Evolutionary conservation across 2,113 vertebrate species (phyloP), one percentile per base, ranked within the genome.

Genomic region (Corythornis madagascariensis): DNA sequence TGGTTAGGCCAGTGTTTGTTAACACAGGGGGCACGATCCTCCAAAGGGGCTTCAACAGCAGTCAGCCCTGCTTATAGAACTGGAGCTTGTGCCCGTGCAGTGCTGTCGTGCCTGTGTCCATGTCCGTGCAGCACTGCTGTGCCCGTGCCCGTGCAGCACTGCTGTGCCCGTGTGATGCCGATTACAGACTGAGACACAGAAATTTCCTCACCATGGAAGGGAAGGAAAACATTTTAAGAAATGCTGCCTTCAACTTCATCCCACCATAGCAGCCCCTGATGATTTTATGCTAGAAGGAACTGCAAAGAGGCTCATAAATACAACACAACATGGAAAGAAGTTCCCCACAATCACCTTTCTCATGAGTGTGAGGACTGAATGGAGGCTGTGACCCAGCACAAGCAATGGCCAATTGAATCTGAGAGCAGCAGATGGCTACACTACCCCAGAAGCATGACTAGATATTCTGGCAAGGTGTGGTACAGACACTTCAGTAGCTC

Each of bases 291-390:
- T 5, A 59, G 29, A 45, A 85, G 19, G 40, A 81, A 12, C 35
- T 52, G 40, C 11, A 76, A 78, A 11, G 28, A 81, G 15, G 28
- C 18, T 42, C 53, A 24, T 43, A 69, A 70, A 79, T 47, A 79
- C 38, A 79, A 75, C 7, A n/a, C 0, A 3, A 43, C 28, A 22
- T 14, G 22, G n/a, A 29, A 87, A 75, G 40, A 69, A 83, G 86
- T 43, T 31, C 35, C 28, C 40, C 56, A 40, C 69, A 19, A 13
- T 28, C 59, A 43, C 28, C 35, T 67, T 80, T 74, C 57, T 56
- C 31, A 12, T 0, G 3, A 60, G 9, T 1, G 3, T 1, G 2
- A 60, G n/a, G 31, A 35, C 35, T 26, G 0, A 1, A n/a, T 0
- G 1, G 48, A 56, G 35, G 53, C 24, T 47, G 4, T 11, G 21